Conservation (phyloP, 2,113 vertebrate species). For the Chascanopsetta lugubris region DNA sequence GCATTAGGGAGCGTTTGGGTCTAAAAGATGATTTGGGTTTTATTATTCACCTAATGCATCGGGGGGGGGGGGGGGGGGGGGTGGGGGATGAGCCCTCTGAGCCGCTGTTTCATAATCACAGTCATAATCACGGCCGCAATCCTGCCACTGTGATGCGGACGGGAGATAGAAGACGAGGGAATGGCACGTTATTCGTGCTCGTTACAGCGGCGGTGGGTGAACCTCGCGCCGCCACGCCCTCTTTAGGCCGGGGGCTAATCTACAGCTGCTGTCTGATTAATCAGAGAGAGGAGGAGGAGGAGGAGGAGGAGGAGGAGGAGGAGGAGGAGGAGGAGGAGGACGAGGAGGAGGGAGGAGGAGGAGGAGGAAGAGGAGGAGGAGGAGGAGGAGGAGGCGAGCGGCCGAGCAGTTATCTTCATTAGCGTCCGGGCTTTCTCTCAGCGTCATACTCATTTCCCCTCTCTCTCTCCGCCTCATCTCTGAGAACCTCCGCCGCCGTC, state of each 20-base stretch:
- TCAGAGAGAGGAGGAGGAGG: constrained; percentile 51
- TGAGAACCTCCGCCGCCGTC: background rate
- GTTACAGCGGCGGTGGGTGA: constrained; percentile 37
- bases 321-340: no score
- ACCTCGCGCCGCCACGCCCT: constrained; percentile 21
- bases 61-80: no score
- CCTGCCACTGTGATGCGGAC: constrained; percentile 35
- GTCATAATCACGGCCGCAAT: constrained; percentile 42
- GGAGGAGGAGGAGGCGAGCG: no score
- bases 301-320: no score
- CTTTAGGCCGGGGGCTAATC: constrained; percentile 46
- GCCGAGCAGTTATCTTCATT: constrained; percentile 66
- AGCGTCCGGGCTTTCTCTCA: constrained; percentile 50
- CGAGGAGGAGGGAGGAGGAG: no score
- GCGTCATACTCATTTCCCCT: constrained; percentile 43
- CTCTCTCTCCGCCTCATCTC: background rate
- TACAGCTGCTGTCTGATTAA: constrained; percentile 64
- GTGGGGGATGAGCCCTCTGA: constrained; percentile 55
- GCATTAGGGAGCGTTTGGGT: constrained; percentile 32
- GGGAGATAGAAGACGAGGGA: constrained; percentile 40
- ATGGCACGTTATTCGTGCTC: constrained; percentile 54
- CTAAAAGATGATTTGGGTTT: constrained; percentile 57
- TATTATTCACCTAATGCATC: constrained; percentile 59
- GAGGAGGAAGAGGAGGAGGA: no score
- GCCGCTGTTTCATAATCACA: constrained; percentile 58